Base-by-base conservation (phyloP, 2,113 vertebrate species). In the Haplochromis vanheusdeni region DNA sequence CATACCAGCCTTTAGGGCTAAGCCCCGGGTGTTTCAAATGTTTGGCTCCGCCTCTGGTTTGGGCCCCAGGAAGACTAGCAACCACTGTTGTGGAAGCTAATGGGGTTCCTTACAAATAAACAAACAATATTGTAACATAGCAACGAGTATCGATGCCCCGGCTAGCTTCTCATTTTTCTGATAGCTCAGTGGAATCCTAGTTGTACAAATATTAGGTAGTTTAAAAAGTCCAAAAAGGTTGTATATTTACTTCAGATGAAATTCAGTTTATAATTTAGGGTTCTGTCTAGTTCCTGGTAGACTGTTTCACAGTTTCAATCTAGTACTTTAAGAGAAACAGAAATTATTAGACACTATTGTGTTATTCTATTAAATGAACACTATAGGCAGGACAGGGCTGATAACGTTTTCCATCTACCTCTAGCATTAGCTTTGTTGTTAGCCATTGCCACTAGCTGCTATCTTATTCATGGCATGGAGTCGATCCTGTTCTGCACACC, bases 141-240 rank as follows among this genome's bases (percentile, higher is more conserved):
- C 31, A 0, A 65, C 10, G 9, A 37, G 60, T 7, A 65, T n/a
- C 1, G 9, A 62, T 19, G 56, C 28, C 56, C 0, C 1, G 16
- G 17, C 1, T 12, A 65, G 10, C 60, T 1, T 37, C 31, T 65
- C 60, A 65, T 4, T 37, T 65, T 65, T 37, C 1, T 8, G 60
- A 5, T 8, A 0, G 19, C 37, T 65, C 60, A 37, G 60, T 37
- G 19, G 60, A 65, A 0, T 65, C 19, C 33, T 37, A 37, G 60
- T 37, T n/a, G 17, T 65, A 37, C 60, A 65, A 35, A 35, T 65
- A 65, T 65, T n/a, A 65, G 0, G 31, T 7, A 0, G 17, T 65
- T 65, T 35, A 65, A 65, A 37, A 12, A 65, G 60, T n/a, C 31
- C 17, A 3, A 12, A n/a, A 7, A 21, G 33, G 60, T 37, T 65